Evolutionary conservation across 1,140 invertebrate species (phyloP).

Genomic region (Nebria ingens): DNA sequence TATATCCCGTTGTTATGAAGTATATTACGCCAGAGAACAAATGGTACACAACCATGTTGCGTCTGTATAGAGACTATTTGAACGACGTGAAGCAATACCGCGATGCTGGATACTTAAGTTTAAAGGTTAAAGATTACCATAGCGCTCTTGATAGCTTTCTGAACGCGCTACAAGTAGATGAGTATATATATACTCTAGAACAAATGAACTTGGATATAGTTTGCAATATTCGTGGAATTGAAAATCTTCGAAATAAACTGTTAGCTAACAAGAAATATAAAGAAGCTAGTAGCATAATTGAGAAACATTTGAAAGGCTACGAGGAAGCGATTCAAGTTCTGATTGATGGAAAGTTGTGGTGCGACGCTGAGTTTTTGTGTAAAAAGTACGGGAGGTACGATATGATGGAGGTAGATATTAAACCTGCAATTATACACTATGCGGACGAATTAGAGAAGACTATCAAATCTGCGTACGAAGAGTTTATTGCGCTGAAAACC

Average conservation of each 20-base stretch:
- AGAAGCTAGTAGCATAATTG: neutral
- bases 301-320: neutral
- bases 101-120: neutral
- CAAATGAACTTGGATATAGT: too few species aligned
- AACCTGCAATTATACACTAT: neutral
- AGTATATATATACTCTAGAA: too few species aligned
- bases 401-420: neutral
- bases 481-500: neutral
- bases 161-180: too few species aligned
- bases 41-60: neutral
- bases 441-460: neutral
- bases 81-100: neutral
- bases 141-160: too few species aligned
- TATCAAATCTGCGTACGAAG: neutral
- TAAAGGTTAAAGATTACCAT: neutral
- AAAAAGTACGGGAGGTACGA: too few species aligned
- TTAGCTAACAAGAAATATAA: neutral
- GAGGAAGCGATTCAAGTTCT: neutral
- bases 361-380: neutral
- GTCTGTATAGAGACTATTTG: neutral
- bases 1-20: neutral
- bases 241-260: too few species aligned
- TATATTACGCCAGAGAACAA: neutral
- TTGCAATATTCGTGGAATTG: too few species aligned
- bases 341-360: neutral